These are phyloP conservation scores for Drosophila parvula DNA, from an alignment of 1,140 invertebrate genomes.

Conservation along the genomic window DNA sequence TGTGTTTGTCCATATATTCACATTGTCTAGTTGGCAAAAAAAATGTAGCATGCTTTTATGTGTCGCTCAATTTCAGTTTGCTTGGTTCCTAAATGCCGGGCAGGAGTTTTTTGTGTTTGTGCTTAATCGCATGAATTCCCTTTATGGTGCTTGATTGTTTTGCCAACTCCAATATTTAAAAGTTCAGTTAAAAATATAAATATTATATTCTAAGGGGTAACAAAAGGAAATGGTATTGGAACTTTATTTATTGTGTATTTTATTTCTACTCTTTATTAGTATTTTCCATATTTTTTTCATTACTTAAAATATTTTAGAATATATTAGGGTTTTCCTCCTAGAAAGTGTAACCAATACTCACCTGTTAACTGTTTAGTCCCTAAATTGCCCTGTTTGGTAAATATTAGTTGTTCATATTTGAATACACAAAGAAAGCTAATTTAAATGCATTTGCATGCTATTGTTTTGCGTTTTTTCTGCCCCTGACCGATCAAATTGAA, in stretches of 20 bases:
- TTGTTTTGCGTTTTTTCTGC: not conserved
- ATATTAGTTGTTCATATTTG: slow-evolving; percentile 9
- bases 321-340: not conserved
- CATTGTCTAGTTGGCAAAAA: slow-evolving; percentile 45
- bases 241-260: not conserved
- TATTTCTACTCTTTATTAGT: not conserved
- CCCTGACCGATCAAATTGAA: slow-evolving; percentile 11
- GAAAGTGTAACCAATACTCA: not conserved
- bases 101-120: slow-evolving; percentile 6
- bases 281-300: too few species aligned
- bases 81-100: not conserved
- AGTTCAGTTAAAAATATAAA: not conserved
- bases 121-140: slow-evolving; percentile 19
- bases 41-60: slow-evolving; percentile 33
- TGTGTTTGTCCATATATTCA: slow-evolving; percentile 26
- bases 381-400: not conserved
- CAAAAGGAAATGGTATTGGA: not conserved
- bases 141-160: not conserved
- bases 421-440: slow-evolving; percentile 29
- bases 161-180: slow-evolving; percentile 1
- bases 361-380: not conserved
- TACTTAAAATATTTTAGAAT: not conserved
- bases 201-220: not conserved
- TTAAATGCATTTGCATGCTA: slow-evolving; percentile 25
- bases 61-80: slow-evolving; percentile 33